Base-by-base conservation (phyloP, 2,888 invertebrate species). In the Eurytoma californica region DNA sequence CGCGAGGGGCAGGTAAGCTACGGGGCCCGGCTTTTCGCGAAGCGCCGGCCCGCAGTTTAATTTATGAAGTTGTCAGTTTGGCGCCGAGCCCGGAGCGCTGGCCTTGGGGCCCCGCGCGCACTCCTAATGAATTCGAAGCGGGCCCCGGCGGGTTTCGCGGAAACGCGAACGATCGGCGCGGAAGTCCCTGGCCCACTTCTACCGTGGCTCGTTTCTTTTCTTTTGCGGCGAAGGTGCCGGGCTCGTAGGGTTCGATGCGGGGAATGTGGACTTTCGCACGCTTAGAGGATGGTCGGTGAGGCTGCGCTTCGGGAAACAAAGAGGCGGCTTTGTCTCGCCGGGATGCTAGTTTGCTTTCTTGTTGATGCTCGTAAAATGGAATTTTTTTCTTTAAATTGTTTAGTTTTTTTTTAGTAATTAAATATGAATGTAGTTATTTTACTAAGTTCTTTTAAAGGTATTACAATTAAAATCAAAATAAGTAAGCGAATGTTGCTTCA, bases 51-150 rank as follows among this genome's bases (percentile, higher is more conserved):
- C 58, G 58, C 20, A 16, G 55, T 66, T 72, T 80, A 77, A 82
- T 80, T 80, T 75, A 77, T 70, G 73, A 78, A 77, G 82, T 80
- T 72, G 83, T 82, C 82, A 77, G 82, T 83, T 73, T 66, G 58
- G 77, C 69, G 77, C 66, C 61, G 57, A 78, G 68, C 61, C 72
- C 24, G 24, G 63, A 68, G 20, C 61, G 14, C 61, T 47, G 51
- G 30, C 39, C 66, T 49, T 49, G 58, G 13, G 68, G 61, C 12
- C 61, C 18, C 72, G 67, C 68, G 60, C 77, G 69, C 60, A 70
- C 77, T 72, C 73, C 75, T 82, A 83, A 83, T 83, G 82, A 82
- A 82, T 82, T 82, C 76, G 72, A 82, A 82, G 80, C 79, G 30
- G 39, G 82, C 77, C 80, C 80, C 78, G 53, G 78, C 30, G 53